Base-by-base conservation (phyloP, 1,140 invertebrate genomes). In the Holotrichia oblita region DNA sequence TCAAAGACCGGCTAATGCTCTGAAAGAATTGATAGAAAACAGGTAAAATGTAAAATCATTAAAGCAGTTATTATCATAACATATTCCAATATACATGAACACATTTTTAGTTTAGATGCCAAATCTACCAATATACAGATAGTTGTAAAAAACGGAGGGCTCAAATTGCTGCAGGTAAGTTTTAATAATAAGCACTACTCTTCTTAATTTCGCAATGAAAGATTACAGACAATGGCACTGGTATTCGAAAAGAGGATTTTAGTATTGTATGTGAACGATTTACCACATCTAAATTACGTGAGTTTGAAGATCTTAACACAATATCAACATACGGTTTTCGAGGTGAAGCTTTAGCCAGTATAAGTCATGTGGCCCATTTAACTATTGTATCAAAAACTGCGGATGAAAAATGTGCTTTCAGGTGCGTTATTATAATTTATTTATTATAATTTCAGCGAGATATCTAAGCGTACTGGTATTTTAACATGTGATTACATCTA, bases 1-100 rank as follows among this genome's bases (percentile, higher is more conserved):
- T 76, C 96, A 99, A 87, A 90, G 95, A 80, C 98, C 98, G 12
- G 93, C 95, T 22, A 99, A 99, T 91, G 98, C 97, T 6, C 87
- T 99, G 3, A 99, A 99, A 88, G 99, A 99, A 91, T 89, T 99
- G 84, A 92, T 99, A 64, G 98, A 99, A 91, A 99, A 99, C 87
- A 94, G 96, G 95, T 96, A 55, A n/a, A 17, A n/a, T n/a, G 9
- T 55, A 88, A 77, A 55, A 79, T 44, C 76, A 14, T 2, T 34
- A 4, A n/a, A 34, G 27, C 27, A 34, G 4, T 34, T 34, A 4
- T 2, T 34, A 2, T 34, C 2, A 34, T 34, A 34, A 34, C 27
- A 14, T 69, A 40, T 78, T 22, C 3, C 75, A 22, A 41, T 41
- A 41, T 79, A 76, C 22, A 9, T 69, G 20, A 10, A 27, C 2